Percentiles rank a stretch among this genome's conserved stretches.
phyloP scores from a whole-genome alignment of 2,113 vertebrate species.

The Prinia subflava region DNA sequence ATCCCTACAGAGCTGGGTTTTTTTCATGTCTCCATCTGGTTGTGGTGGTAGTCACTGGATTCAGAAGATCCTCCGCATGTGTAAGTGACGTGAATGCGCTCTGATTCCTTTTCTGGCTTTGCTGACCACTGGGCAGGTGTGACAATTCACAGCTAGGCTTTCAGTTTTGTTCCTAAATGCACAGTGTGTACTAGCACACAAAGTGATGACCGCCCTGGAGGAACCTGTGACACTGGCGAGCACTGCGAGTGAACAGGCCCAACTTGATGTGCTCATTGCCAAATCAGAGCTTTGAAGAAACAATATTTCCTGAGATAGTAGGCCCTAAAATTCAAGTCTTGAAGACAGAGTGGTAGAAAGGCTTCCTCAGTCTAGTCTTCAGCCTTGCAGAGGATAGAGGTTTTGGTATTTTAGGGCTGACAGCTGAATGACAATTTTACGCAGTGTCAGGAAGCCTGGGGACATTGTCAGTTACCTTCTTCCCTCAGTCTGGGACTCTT shows the following conservation, averaged over 20 bases:
- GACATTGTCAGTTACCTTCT: background rate
- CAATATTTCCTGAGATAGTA: background rate
- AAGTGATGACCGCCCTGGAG: background rate
- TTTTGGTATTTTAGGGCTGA: background rate
- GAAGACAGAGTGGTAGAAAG: background rate
- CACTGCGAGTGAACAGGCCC: background rate
- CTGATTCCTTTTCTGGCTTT: background rate
- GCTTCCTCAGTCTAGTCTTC: background rate
- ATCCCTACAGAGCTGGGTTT: background rate
- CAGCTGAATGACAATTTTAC: background rate
- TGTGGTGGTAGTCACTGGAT: background rate
- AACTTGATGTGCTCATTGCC: background rate
- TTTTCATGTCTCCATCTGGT: background rate
- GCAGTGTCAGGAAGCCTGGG: fast-evolving
- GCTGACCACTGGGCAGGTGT: background rate
- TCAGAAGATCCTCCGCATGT: background rate
- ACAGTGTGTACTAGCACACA: background rate
- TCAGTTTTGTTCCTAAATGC: background rate
- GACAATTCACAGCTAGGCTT: background rate
- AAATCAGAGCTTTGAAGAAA: background rate
- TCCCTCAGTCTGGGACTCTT: background rate
- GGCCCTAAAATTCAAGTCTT: background rate
- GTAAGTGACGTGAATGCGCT: background rate
- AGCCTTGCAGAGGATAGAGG: background rate
- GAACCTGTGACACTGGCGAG: background rate